phyloP scores from a whole-genome alignment of 2,797 vertebrate species.

The Lithobates pipiens region DNA sequence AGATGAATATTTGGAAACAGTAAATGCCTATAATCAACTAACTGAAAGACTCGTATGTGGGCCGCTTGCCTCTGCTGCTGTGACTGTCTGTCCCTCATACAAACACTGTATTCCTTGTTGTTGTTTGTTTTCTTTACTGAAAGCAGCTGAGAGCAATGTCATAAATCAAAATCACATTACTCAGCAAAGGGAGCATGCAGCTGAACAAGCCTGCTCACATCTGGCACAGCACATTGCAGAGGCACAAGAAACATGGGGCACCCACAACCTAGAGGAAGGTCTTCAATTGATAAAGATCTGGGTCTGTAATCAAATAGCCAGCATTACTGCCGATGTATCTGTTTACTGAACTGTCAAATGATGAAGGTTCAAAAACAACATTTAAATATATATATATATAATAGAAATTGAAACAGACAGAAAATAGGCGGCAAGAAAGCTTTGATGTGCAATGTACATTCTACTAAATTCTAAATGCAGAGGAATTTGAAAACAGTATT shows the following conservation, averaged over 20 bases:
- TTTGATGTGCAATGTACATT: no score
- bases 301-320: no score
- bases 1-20: not conserved
- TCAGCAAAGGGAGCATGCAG: no score
- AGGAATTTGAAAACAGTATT: no score
- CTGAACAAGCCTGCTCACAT: not conserved
- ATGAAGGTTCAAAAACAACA: no score
- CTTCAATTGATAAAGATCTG: not conserved
- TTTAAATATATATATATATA: no score
- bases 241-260: not conserved
- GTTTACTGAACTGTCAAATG: no score
- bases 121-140: constrained; percentile 12
- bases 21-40: not conserved
- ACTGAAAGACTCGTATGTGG: not conserved
- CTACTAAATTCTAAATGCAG: no score
- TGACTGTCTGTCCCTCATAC: not conserved
- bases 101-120: not conserved
- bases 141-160: constrained; percentile 20
- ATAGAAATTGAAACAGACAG: no score
- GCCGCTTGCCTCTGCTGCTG: not conserved
- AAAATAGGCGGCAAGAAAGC: no score
- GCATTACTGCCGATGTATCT: no score
- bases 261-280: not conserved
- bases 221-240: not conserved
- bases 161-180: not conserved